A percentile compares a stretch with the other conserved stretches of the same genome.
phyloP scores from a whole-genome alignment of 2,797 vertebrate genomes.

The Buphagus erythrorhynchus region DNA sequence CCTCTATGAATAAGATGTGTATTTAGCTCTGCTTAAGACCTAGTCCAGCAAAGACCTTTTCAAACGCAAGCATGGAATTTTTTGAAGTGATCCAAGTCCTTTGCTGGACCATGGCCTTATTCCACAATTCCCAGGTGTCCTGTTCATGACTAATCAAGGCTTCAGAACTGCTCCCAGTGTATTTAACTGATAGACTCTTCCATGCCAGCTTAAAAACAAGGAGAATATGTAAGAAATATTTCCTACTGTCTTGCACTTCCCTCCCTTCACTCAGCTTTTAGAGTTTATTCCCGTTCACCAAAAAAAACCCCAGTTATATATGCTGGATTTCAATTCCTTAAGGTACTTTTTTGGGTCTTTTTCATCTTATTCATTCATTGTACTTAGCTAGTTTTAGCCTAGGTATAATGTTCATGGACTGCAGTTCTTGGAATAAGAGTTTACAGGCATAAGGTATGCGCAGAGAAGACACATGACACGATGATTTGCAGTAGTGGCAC shows the following conservation, averaged over 20 bases:
- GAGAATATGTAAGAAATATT: background rate
- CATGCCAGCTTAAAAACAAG: background rate
- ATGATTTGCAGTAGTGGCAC: constrained; percentile 99
- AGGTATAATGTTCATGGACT: constrained; percentile 99
- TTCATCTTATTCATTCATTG: constrained; percentile 81
- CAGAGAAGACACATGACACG: constrained; percentile 94
- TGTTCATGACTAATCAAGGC: background rate
- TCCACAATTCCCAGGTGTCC: background rate
- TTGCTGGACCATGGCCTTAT: background rate
- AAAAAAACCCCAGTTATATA: background rate
- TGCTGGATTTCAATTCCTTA: background rate
- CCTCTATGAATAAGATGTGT: background rate
- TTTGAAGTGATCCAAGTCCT: background rate
- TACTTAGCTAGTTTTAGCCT: constrained; percentile 94
- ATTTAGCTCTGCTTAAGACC: background rate
- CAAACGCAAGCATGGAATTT: background rate
- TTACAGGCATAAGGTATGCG: constrained; percentile 98
- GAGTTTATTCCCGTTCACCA: background rate
- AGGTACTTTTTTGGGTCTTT: background rate
- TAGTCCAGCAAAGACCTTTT: background rate
- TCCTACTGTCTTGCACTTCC: background rate
- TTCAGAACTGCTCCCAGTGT: background rate
- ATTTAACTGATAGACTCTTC: background rate
- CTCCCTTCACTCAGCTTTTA: background rate
- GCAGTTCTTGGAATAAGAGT: constrained; percentile 96